Evolutionary conservation across 2,888 invertebrate genomes (phyloP).

Genomic region (Agapostemon virescens): DNA sequence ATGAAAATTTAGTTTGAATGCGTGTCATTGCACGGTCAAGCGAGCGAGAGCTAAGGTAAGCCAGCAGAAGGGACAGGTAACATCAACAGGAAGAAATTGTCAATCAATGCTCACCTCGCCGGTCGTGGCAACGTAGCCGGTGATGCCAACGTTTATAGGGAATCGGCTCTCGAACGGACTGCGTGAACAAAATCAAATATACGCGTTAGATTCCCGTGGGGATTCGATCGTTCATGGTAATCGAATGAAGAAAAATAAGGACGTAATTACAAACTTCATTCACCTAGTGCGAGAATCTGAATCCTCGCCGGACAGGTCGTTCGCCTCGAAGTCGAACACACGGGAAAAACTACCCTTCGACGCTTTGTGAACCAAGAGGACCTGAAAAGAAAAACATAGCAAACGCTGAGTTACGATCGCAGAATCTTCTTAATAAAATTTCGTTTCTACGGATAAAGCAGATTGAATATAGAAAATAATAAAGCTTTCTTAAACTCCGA

Average conservation of each 20-base stretch:
- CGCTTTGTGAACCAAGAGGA: constrained; percentile 93
- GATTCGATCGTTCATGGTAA: constrained; percentile 40
- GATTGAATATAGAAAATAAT: neutral
- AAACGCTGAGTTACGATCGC: neutral
- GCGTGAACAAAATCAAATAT: constrained; percentile 71
- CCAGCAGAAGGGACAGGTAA: neutral
- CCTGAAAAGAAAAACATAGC: constrained; percentile 81
- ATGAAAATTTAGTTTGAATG: constrained; percentile 71
- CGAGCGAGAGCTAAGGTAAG: neutral
- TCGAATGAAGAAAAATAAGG: constrained; percentile 43
- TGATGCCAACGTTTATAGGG: constrained; percentile 97
- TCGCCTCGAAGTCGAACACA: constrained; percentile 96
- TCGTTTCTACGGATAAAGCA: neutral
- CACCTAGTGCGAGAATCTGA: constrained; percentile 89
- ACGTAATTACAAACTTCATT: constrained; percentile 69
- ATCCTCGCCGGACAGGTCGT: constrained; percentile 91
- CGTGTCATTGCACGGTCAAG: neutral
- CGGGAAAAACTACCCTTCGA: constrained; percentile 96
- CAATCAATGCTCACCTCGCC: constrained; percentile 88
- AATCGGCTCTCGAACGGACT: constrained; percentile 95
- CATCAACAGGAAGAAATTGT: constrained; percentile 46
- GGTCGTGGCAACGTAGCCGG: constrained; percentile 96
- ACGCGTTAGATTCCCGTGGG: constrained; percentile 41
- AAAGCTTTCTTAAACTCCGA: neutral
- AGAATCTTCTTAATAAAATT: neutral